These are phyloP conservation scores for Siniperca chuatsi DNA, from an alignment of 2,113 vertebrate genomes.

Conservation along the genomic window DNA sequence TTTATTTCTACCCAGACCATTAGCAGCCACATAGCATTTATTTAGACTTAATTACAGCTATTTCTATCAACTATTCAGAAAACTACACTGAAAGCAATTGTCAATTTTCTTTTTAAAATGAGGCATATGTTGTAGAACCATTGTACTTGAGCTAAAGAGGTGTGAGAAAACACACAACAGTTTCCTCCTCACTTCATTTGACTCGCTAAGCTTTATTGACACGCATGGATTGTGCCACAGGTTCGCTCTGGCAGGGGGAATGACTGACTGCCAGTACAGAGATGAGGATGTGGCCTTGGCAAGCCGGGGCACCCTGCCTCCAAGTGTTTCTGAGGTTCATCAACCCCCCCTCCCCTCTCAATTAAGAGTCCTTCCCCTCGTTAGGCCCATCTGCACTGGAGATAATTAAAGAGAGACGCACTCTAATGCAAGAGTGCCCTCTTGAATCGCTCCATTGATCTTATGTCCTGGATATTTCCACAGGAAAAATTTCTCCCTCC, in stretches of 20 bases:
- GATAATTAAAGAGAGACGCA: constrained; percentile 69
- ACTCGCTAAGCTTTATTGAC: constrained; percentile 43
- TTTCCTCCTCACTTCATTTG: constrained; percentile 12
- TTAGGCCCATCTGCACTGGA: constrained; percentile 70
- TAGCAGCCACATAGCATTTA: background rate
- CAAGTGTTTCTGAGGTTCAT: constrained; percentile 56
- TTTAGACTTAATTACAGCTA: background rate
- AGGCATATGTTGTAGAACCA: background rate
- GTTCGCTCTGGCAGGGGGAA: background rate
- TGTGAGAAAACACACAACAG: background rate
- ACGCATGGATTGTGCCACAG: constrained; percentile 26
- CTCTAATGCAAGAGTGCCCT: constrained; percentile 57
- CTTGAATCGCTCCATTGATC: constrained; percentile 72
- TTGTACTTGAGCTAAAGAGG: background rate
- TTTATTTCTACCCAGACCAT: background rate
- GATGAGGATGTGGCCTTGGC: constrained; percentile 61
- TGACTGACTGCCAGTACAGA: constrained; percentile 34
- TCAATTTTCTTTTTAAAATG: background rate
- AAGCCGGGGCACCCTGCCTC: constrained; percentile 30
- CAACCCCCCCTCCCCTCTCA: constrained; percentile 39
- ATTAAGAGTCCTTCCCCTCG: constrained; percentile 65
- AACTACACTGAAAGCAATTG: background rate
- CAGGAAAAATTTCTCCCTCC: constrained; percentile 20
- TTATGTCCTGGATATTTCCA: constrained; percentile 61
- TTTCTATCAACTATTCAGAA: background rate